phyloP scores from a whole-genome alignment of 2,113 vertebrate species.

The Daphoenositta chrysoptera region DNA sequence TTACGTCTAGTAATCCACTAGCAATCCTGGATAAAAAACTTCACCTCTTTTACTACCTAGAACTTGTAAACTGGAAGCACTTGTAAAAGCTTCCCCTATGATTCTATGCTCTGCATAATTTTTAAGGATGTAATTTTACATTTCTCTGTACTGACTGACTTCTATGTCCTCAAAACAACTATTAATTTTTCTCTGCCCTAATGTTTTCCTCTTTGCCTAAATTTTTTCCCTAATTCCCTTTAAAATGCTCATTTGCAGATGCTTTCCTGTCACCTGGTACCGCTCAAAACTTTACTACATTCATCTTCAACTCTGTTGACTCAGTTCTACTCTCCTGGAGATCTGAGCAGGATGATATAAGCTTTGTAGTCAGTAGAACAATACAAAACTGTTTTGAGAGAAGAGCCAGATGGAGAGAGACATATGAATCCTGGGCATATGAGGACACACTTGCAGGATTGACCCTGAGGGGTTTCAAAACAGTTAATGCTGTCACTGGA shows the following conservation, averaged over 20 bases:
- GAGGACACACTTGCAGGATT: conserved; percentile 13
- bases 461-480: neutral
- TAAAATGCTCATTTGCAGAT: neutral
- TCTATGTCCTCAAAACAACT: neutral
- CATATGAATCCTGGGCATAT: neutral
- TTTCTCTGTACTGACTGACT: neutral
- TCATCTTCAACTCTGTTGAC: neutral
- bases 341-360: neutral
- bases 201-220: neutral
- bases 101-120: neutral
- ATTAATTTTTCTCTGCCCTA: neutral
- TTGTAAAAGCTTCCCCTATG: no score
- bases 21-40: neutral
- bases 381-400: conserved; percentile 22
- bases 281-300: neutral
- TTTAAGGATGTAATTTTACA: neutral
- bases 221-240: neutral
- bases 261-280: neutral
- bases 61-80: neutral
- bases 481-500: neutral
- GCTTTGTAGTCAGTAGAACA: neutral
- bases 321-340: neutral
- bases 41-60: neutral
- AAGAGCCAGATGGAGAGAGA: conserved; percentile 33
- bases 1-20: neutral